phyloP scores from a whole-genome alignment of 2,888 invertebrate species.

The Prenolepis imparis region DNA sequence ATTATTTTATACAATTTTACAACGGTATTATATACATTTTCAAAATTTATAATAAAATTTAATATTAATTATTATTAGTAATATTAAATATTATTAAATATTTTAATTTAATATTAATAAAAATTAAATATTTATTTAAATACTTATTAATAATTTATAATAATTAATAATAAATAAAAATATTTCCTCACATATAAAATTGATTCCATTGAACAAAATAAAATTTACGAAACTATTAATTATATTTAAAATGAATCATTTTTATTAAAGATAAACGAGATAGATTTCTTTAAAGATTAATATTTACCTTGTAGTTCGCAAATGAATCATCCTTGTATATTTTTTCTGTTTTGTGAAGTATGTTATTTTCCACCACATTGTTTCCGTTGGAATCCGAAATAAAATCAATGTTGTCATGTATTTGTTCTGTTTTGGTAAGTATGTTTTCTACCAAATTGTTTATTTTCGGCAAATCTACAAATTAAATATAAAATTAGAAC shows the following conservation, averaged over 20 bases:
- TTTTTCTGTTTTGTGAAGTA: too few relatives aligned
- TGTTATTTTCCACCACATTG: too few relatives aligned
- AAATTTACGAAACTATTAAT: background rate
- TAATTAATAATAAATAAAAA: too few relatives aligned
- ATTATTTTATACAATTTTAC: too few relatives aligned
- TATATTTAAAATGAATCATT: background rate
- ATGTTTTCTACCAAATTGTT: background rate
- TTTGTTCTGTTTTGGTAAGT: background rate
- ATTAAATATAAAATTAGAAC: background rate
- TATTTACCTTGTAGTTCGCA: background rate
- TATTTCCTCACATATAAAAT: background rate
- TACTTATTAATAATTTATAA: too few relatives aligned
- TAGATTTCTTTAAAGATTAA: background rate
- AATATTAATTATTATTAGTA: too few relatives aligned
- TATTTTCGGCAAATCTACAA: background rate
- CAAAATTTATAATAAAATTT: too few relatives aligned
- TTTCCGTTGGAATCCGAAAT: too few relatives aligned
- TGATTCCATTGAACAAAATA: background rate
- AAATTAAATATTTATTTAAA: too few relatives aligned
- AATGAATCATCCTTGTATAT: background rate
- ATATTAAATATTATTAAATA: too few relatives aligned
- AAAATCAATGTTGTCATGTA: background rate
- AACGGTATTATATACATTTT: too few relatives aligned
- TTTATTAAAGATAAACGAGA: background rate
- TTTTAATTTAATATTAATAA: too few relatives aligned